Conservation (phyloP, 2,888 invertebrate genomes). For the Ypsolopha scabrella region DNA sequence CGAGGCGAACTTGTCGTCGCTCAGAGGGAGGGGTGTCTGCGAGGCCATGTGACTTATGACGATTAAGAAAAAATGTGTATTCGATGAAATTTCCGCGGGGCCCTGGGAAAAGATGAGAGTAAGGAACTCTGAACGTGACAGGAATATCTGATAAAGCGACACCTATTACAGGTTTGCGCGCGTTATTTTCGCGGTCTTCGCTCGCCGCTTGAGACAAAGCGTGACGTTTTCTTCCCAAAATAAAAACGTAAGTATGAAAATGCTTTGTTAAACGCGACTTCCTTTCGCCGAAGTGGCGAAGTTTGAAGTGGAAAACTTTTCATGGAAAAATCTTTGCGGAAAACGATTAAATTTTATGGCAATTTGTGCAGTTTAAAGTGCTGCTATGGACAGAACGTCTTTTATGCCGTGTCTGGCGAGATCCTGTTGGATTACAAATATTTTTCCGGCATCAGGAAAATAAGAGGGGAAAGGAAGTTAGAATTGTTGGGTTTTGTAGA, state of each 20-base stretch:
- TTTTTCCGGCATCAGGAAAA: neutral
- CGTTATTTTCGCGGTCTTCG: slow-evolving; percentile 54
- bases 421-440: neutral
- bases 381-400: slow-evolving; percentile 32
- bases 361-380: slow-evolving; percentile 56
- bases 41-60: slow-evolving; percentile 65
- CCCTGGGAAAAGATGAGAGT: slow-evolving; percentile 69
- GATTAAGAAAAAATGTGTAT: slow-evolving; percentile 70
- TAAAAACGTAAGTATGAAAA: slow-evolving; percentile 68
- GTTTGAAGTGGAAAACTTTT: slow-evolving; percentile 69
- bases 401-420: slow-evolving; percentile 8
- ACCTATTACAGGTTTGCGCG: slow-evolving; percentile 62
- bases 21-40: slow-evolving; percentile 16
- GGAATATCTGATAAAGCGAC: slow-evolving; percentile 53
- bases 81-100: slow-evolving; percentile 68
- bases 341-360: slow-evolving; percentile 65
- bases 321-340: slow-evolving; percentile 63
- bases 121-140: slow-evolving; percentile 67
- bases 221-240: slow-evolving; percentile 64
- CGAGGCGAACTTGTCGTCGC: neutral
- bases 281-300: slow-evolving; percentile 65
- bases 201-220: slow-evolving; percentile 54
- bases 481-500: slow-evolving; percentile 17
- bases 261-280: slow-evolving; percentile 67
- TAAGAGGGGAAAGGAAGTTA: slow-evolving; percentile 12